Evolutionary conservation across 2,888 invertebrate genomes (phyloP), one percentile per base, ranked within the genome.

Genomic region (Papilio gigon): DNA sequence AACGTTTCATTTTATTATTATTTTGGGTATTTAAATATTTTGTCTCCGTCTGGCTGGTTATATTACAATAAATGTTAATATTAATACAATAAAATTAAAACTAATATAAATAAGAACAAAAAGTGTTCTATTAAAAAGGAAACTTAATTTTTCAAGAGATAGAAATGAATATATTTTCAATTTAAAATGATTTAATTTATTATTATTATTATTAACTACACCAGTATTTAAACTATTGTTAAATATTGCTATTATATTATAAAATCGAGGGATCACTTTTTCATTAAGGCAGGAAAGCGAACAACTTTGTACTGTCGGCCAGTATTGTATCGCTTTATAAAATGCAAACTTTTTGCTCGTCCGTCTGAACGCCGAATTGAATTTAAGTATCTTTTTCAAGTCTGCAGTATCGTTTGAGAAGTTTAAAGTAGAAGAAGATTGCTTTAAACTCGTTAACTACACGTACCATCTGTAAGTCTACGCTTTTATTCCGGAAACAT

Each of bases 321-420:
- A 58, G 25, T 5, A 44, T 44, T 58, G 58, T 59, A 59, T n/a
- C 30, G 22, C 22, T 9, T 8, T 17, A 37, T 53, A 33, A 40
- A 37, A 53, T 53, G 37, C 27, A 40, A 14, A 61, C 37, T 67
- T 61, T 50, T 61, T 59, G 59, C 47, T 50, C 50, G 56, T 64
- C 58, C 50, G 37, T 59, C 59, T 35, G 58, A 37, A n/a, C 59
- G 64, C 37, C 27, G 35, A 64, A 64, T 68, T 64, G 63, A 64
- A 59, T 68, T 59, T 64, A 63, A 68, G 64, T 68, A 64, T 68
- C 64, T 68, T 68, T 68, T 68, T 64, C 64, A 40, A 68, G 64
- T 59, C 44, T 64, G 50, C 47, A 68, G 64, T 37, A 42, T 68
- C 60, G 66, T 67, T 61, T 30, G 50, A 60, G 20, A 59, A 68